Conservation (phyloP, 1,140 invertebrate genomes). For the Grapholita molesta region DNA sequence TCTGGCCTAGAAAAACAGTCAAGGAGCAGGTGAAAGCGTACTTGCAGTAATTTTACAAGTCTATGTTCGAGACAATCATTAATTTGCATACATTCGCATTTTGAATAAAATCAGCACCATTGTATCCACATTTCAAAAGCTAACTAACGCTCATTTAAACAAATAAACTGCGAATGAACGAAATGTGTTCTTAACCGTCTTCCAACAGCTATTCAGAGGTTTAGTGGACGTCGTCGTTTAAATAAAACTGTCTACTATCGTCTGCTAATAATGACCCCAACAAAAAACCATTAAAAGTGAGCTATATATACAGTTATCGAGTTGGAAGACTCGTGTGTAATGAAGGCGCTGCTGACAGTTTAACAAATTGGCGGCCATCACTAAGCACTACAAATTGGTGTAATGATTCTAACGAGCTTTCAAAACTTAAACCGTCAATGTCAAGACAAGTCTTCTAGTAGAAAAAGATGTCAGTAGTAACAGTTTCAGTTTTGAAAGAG, state of each 20-base stretch:
- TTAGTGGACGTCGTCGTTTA: background rate
- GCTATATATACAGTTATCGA: constrained; percentile 6
- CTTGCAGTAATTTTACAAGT: background rate
- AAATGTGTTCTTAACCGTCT: background rate
- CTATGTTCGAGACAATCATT: constrained; percentile 19
- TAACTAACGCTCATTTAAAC: constrained; percentile 1
- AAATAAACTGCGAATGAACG: background rate
- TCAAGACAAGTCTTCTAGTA: background rate
- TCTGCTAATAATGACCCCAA: constrained; percentile 2
- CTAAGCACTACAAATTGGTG: background rate
- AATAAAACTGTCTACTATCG: constrained; percentile 5
- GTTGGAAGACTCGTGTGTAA: background rate
- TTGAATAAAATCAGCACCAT: constrained; percentile 25
- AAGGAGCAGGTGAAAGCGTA: background rate
- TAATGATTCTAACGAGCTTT: background rate
- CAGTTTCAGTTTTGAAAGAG: background rate
- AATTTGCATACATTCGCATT: constrained; percentile 34
- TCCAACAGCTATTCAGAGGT: constrained; percentile 7
- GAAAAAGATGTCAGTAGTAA: constrained; percentile 17
- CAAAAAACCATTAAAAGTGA: background rate
- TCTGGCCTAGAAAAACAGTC: background rate
- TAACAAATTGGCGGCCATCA: constrained; percentile 33
- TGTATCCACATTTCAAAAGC: constrained; percentile 22
- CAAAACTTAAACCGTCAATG: background rate
- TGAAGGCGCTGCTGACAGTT: background rate